Evolutionary conservation across 2,888 invertebrate genomes (phyloP).

Genomic region (Hirtodrosophila duncani): DNA sequence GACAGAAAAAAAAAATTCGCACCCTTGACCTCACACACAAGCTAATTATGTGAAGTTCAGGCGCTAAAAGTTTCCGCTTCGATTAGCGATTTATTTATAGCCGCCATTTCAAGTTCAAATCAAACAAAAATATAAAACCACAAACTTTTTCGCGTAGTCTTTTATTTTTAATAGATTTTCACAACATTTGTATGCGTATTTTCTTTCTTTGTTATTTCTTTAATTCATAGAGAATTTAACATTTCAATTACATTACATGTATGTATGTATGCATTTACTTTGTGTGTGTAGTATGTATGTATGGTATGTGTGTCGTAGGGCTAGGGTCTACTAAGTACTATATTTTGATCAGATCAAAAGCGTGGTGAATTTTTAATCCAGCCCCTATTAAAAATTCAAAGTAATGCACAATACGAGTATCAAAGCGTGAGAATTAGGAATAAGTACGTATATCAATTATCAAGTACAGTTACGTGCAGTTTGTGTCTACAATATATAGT

Average conservation of each 20-base stretch:
- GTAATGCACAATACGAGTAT: conserved; percentile 10
- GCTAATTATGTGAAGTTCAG: too few species aligned
- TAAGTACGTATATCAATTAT: conserved; percentile 28
- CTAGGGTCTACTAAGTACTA: conserved; percentile 5
- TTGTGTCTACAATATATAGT: conserved; percentile 50
- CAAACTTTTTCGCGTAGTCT: conserved; percentile 27
- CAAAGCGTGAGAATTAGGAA: too few species aligned
- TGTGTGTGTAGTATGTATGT: conserved; percentile 14
- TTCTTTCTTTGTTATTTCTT: too few species aligned
- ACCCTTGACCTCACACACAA: too few species aligned
- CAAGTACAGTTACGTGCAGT: conserved; percentile 25
- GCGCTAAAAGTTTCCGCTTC: too few species aligned
- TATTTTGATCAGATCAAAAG: conserved; percentile 49
- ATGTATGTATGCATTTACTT: conserved; percentile 26
- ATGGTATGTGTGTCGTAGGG: conserved; percentile 5
- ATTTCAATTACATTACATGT: conserved; percentile 18
- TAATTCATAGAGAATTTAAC: conserved; percentile 35
- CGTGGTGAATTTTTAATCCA: conserved; percentile 77
- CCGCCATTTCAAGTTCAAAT: background rate
- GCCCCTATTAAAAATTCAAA: conserved; percentile 77
- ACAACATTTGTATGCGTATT: conserved; percentile 51
- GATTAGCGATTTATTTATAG: too few species aligned
- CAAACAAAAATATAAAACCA: background rate
- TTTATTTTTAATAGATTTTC: conserved; percentile 45
- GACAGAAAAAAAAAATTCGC: too few species aligned